These are phyloP conservation scores for Xestobium rufovillosum DNA, from an alignment of 2,888 invertebrate genomes.

Conservation along the genomic window DNA sequence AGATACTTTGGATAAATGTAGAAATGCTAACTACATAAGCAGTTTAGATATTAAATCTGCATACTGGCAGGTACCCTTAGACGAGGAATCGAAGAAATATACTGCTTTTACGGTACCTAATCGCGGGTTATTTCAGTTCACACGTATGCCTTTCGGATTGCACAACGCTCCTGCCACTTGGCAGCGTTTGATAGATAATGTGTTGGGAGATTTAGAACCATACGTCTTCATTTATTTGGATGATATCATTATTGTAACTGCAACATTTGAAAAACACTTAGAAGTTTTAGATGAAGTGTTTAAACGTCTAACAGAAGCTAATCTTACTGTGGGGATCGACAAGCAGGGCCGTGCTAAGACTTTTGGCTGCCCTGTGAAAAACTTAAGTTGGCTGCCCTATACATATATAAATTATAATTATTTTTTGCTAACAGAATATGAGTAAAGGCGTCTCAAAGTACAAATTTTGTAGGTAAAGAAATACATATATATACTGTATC, in stretches of 20 bases:
- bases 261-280: slow-evolving; percentile 6
- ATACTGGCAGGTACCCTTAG: no score
- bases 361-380: no score
- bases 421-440: no score
- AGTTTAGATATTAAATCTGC: slow-evolving; percentile 26
- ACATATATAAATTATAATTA: no score
- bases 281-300: slow-evolving; percentile 9
- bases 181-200: no score
- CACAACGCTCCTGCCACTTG: no score
- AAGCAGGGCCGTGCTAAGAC: no score
- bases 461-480: no score
- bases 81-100: slow-evolving; percentile 1
- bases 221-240: slow-evolving; percentile 19
- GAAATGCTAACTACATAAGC: slow-evolving; percentile 24
- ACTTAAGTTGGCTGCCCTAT: no score
- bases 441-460: no score
- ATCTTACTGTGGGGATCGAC: slow-evolving; percentile 14
- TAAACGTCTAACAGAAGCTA: slow-evolving; percentile 7
- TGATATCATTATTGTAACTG: no score
- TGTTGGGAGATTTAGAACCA: slow-evolving; percentile 16
- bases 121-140: slow-evolving; percentile 12
- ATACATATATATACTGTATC: no score
- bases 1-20: slow-evolving; percentile 26
- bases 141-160: slow-evolving; percentile 13
- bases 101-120: slow-evolving; percentile 14